Evolutionary conservation across 2,888 invertebrate species (phyloP), one percentile per base, ranked within the genome.

Genomic region (Meghimatium bilineatum): DNA sequence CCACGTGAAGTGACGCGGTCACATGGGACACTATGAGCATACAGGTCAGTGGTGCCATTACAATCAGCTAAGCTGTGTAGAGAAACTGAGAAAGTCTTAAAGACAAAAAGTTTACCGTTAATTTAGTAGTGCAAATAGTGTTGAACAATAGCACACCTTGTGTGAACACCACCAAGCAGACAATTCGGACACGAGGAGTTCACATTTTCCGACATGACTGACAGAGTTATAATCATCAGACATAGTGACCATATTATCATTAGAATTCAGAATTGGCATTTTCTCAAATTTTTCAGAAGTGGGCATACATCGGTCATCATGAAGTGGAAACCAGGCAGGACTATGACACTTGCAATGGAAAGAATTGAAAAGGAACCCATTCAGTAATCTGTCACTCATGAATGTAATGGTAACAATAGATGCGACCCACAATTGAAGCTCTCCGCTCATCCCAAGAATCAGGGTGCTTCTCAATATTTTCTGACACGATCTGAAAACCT

Each of bases 401-500:
- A 77, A 77, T 77, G 77, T 38, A 26, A 38, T 26, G 2, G 38
- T 38, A 36, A 63, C 36, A 26, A 38, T 66, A 38, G 38, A 29
- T 14, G 6, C 5, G 44, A 29, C 36, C 76, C 77, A 63, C 38
- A 44, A 38, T 44, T 75, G n/a, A 36, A 77, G 44, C 63, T 38
- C 29, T 14, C 6, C 63, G 63, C 63, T 66, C 38, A 38, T 38
- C n/a, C 77, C 23, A n/a, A 14, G 17, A 26, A 23, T 1, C 63
- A 38, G 5, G 66, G 66, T 38, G n/a, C 17, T 56, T 29, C 32
- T 75, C 29, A 29, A 0, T 32, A 29, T 32, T 29, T 12, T 38
- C 63, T n/a, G 0, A n/a, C n/a, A 29, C 26, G 77, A 77, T 66
- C 77, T 63, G 36, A 66, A 60, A 63, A 29, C 77, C 34, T n/a